phyloP scores from a whole-genome alignment of 53 echinoderm and acorn worm species.

The Astropecten irregularis region DNA sequence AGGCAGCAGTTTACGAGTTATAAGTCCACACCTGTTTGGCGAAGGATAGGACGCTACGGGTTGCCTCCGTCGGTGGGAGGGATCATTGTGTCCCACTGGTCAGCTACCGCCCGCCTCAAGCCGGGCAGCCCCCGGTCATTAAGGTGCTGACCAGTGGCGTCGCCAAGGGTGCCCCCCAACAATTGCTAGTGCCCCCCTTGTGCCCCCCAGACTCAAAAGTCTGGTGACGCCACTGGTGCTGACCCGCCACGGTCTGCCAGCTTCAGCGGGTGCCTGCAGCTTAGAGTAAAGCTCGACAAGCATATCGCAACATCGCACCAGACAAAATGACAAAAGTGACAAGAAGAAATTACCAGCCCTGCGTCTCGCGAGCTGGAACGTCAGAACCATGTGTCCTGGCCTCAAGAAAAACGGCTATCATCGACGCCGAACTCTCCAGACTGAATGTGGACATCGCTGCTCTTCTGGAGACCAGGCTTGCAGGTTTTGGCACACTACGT shows the following conservation, averaged over 20 bases:
- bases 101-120: too few relatives aligned
- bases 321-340: background rate
- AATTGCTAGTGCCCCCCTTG: too few relatives aligned
- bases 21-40: slow-evolving; percentile 55
- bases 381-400: too few relatives aligned
- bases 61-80: slow-evolving; percentile 66
- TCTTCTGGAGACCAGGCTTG: slow-evolving; percentile 47
- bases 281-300: background rate
- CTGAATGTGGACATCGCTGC: slow-evolving; percentile 21
- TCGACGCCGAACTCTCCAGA: background rate
- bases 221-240: too few relatives aligned
- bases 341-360: background rate
- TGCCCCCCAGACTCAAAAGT: too few relatives aligned
- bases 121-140: slow-evolving; percentile 23
- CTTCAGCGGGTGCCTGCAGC: background rate
- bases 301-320: background rate
- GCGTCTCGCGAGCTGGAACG: too few relatives aligned
- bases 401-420: slow-evolving; percentile 20
- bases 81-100: slow-evolving; percentile 26
- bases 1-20: slow-evolving; percentile 72
- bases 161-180: too few relatives aligned
- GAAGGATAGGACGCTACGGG: slow-evolving; percentile 32
- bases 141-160: slow-evolving; percentile 1
- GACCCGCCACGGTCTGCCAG: background rate
- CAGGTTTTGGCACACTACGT: background rate